Evolutionary conservation across 2,888 invertebrate species (phyloP), one percentile per base, ranked within the genome.

Genomic region (Caenorhabditis parvicauda): DNA sequence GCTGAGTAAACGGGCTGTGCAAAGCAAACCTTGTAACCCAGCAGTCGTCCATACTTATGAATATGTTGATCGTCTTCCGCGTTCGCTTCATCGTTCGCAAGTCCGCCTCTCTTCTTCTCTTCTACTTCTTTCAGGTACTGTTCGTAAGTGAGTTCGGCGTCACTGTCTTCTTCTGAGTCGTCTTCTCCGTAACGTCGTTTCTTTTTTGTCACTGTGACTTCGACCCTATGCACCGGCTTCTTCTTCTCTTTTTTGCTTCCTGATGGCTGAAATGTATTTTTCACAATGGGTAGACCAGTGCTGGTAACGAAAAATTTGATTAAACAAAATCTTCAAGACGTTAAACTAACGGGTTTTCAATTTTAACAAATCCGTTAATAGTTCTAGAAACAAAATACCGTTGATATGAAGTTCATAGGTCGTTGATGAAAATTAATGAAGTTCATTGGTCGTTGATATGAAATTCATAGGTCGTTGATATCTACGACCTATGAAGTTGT

Each of bases 91-190:
- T 39, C 37, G 7, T 49, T 41, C 22, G 28, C 22, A 9, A 44
- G 54, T 3, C 61, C 25, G 25, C 57, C 50, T 19, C 47, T 22
- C 7, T 54, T 56, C 0, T 52, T 53, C 14, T 22, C 19, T 47
- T 64, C 46, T 38, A 65, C 65, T 29, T 69, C 63, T 35, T 69
- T 51, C 32, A 66, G 28, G 48, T 64, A 69, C 32, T 69, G 59
- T 28, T 66, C 65, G 48, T 69, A 69, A 1, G 65, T 64, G 25
- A 69, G 22, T 22, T 65, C 65, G 9, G 60, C 65, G 32, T 68
- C 68, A 28, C 48, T 49, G 29, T 64, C 47, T n/a, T 32, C 32
- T 17, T 44, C 58, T 14, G 46, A 53, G 37, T 50, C 49, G 19
- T 63, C 57, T 28, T 56, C 61, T 2, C 54, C 62, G 32, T 62